phyloP scores from a whole-genome alignment of 2,888 invertebrate species.

The Aporophyla nigra region DNA sequence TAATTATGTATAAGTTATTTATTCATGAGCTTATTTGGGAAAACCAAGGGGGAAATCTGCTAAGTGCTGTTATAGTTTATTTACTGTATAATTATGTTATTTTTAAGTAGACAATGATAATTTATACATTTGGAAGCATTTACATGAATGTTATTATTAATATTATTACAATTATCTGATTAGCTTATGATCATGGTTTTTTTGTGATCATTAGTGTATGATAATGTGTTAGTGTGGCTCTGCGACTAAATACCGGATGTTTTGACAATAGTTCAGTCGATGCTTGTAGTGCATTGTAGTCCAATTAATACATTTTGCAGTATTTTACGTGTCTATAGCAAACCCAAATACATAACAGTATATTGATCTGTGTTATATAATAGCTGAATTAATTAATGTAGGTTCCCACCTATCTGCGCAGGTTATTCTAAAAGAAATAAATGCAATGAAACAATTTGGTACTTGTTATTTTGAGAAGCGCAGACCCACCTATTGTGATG shows the following conservation, averaged over 20 bases:
- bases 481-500: background rate
- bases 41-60: constrained; percentile 46
- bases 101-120: constrained; percentile 78
- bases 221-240: constrained; percentile 55
- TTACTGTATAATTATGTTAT: constrained; percentile 66
- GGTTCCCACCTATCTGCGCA: constrained; percentile 55
- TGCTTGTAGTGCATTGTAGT: constrained; percentile 50
- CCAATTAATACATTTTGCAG: constrained; percentile 48
- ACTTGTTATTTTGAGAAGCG: constrained; percentile 39
- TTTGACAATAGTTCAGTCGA: constrained; percentile 37
- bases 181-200: constrained; percentile 37
- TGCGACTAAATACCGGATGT: constrained; percentile 22
- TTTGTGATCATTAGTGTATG: constrained; percentile 42
- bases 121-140: constrained; percentile 78
- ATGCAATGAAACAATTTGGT: constrained; percentile 50
- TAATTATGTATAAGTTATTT: constrained; percentile 30
- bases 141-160: constrained; percentile 69
- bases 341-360: constrained; percentile 56
- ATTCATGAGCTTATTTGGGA: constrained; percentile 33
- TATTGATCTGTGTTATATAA: constrained; percentile 61
- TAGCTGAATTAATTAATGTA: constrained; percentile 54
- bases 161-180: constrained; percentile 43
- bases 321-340: constrained; percentile 56
- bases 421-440: constrained; percentile 62
- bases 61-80: constrained; percentile 66